These are phyloP conservation scores for Phenganax stokvisi DNA, from an alignment of 92 coral and sea anemone genomes.

Conservation along the genomic window DNA sequence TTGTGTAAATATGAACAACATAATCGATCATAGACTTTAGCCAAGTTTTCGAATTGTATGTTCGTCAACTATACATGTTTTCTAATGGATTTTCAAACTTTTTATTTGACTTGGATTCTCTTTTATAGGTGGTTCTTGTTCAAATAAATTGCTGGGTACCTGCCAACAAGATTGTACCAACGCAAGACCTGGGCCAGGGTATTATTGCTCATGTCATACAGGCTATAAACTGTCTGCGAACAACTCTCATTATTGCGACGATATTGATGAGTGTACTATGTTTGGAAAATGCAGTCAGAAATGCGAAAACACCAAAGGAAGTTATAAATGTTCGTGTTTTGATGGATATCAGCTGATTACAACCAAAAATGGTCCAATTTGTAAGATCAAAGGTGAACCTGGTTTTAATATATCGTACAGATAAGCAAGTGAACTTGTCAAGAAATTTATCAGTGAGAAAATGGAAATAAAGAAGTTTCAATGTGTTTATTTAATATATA, in stretches of 20 bases:
- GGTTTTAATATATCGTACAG: no score
- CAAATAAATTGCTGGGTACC: slow-evolving; percentile 59
- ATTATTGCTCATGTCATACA: slow-evolving; percentile 67
- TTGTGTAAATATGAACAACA: no score
- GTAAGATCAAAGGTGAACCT: slow-evolving; percentile 62
- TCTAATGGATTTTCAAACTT: background rate
- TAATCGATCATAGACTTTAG: no score
- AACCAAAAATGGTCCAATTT: slow-evolving; percentile 37
- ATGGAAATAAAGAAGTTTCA: no score
- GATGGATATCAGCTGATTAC: slow-evolving; percentile 59
- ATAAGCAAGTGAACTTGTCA: background rate
- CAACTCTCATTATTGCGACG: slow-evolving; percentile 61
- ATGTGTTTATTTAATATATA: background rate
- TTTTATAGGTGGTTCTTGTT: slow-evolving; percentile 42
- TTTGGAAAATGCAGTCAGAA: slow-evolving; percentile 75
- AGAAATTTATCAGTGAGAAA: background rate
- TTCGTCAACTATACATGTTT: background rate
- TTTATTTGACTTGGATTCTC: background rate
- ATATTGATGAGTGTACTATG: slow-evolving; percentile 67
- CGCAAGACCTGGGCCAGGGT: slow-evolving; percentile 50
- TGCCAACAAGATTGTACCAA: slow-evolving; percentile 79
- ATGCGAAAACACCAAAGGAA: slow-evolving; percentile 74
- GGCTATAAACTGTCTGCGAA: slow-evolving; percentile 55
- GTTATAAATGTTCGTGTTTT: slow-evolving; percentile 69
- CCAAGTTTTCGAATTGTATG: no score